phyloP scores from a whole-genome alignment of 2,888 invertebrate genomes.

The Leptinotarsa rubiginosa region DNA sequence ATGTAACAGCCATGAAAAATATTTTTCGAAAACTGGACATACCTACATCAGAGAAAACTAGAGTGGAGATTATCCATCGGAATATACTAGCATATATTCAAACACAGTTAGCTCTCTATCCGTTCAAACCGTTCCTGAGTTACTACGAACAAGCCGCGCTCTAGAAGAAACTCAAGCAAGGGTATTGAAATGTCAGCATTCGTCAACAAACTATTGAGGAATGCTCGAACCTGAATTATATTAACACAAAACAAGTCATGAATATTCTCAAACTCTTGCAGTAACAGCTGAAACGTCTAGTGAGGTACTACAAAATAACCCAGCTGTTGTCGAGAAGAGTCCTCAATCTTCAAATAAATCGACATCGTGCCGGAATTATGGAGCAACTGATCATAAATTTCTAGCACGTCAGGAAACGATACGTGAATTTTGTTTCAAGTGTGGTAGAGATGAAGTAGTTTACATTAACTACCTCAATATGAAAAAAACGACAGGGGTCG shows the following conservation, averaged over 20 bases:
- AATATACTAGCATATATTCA: slow-evolving; percentile 27
- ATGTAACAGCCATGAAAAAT: slow-evolving; percentile 29
- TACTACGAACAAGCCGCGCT: slow-evolving; percentile 10
- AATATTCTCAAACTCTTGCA: neutral
- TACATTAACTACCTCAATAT: neutral
- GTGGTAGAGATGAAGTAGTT: neutral
- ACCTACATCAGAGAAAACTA: neutral
- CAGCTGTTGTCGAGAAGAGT: neutral
- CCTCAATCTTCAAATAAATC: too few relatives aligned
- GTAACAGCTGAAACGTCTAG: neutral
- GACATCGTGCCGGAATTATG: slow-evolving; percentile 20
- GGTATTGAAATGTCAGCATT: slow-evolving; percentile 18
- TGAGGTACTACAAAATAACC: neutral
- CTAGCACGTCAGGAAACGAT: slow-evolving; percentile 2
- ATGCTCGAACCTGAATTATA: slow-evolving; percentile 32
- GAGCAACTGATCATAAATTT: neutral
- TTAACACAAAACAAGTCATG: slow-evolving; percentile 15
- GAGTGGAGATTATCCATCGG: slow-evolving; percentile 29
- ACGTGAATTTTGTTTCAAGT: slow-evolving; percentile 13
- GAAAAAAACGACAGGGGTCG: neutral
- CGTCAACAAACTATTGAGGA: slow-evolving; percentile 8
- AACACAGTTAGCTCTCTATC: slow-evolving; percentile 20
- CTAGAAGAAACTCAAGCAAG: slow-evolving; percentile 30
- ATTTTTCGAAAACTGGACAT: slow-evolving; percentile 25
- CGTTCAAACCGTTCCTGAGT: neutral